Conservation (phyloP, 2,113 vertebrate genomes). For the Prietella phreatophila region DNA sequence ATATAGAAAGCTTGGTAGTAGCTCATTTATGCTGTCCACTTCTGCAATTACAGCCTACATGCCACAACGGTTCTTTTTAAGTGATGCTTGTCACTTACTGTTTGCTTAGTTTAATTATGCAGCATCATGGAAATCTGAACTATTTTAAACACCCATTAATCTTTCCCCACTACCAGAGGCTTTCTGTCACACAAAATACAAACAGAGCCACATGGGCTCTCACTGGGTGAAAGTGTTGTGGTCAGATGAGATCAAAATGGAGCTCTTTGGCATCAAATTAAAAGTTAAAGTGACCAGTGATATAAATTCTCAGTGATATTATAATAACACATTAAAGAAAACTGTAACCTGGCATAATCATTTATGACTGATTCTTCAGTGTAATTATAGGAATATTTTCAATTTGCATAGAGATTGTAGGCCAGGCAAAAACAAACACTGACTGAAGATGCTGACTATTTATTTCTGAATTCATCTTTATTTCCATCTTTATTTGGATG, state of each 20-base stretch:
- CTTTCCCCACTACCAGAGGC: too few relatives aligned
- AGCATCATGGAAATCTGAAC: not conserved
- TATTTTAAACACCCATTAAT: constrained; percentile 1
- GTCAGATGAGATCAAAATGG: too few relatives aligned
- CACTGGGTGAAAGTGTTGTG: too few relatives aligned
- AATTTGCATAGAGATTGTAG: constrained; percentile 5
- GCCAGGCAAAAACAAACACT: constrained; percentile 18
- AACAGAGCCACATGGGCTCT: not conserved
- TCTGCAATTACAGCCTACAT: not conserved
- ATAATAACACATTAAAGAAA: not conserved
- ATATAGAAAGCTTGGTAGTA: not conserved
- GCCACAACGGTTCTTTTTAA: not conserved
- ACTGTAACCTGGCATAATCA: too few relatives aligned
- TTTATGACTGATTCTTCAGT: not conserved
- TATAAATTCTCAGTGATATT: not conserved
- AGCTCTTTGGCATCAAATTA: too few relatives aligned
- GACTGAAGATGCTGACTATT: constrained; percentile 48
- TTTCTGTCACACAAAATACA: not conserved
- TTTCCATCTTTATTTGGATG: constrained; percentile 67
- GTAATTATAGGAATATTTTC: not conserved
- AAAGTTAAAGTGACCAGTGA: not conserved
- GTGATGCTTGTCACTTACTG: not conserved
- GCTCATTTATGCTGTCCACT: not conserved
- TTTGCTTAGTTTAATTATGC: not conserved
- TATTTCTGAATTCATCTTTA: constrained; percentile 66